phyloP scores from a whole-genome alignment of 2,888 invertebrate species.

The Actias luna region DNA sequence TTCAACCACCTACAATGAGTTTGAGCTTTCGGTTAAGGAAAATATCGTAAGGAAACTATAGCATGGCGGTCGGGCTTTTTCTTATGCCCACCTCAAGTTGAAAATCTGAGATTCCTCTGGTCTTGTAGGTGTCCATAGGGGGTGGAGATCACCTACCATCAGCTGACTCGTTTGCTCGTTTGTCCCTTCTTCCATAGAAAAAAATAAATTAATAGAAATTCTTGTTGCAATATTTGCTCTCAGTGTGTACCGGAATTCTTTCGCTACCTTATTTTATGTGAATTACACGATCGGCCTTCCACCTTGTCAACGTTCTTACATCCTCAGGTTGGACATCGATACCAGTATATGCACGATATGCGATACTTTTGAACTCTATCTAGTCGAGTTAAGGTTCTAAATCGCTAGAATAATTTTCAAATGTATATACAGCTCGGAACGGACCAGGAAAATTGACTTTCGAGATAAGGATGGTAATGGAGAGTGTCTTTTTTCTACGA shows the following conservation, averaged over 20 bases:
- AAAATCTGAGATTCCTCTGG: no score
- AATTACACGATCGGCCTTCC: slow-evolving; percentile 77
- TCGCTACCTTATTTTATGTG: slow-evolving; percentile 77
- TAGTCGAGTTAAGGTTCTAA: slow-evolving; percentile 27
- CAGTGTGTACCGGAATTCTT: slow-evolving; percentile 51
- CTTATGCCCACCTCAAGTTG: no score
- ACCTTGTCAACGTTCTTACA: slow-evolving; percentile 78
- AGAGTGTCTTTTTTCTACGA: slow-evolving; percentile 66
- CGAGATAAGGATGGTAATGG: slow-evolving; percentile 77
- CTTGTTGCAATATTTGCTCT: slow-evolving; percentile 31
- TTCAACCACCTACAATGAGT: no score
- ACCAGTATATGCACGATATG: slow-evolving; percentile 36
- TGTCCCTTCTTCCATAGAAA: no score
- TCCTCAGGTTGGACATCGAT: slow-evolving; percentile 73
- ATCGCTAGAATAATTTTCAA: slow-evolving; percentile 19
- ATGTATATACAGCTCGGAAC: slow-evolving; percentile 40
- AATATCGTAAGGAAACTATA: no score
- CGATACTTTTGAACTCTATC: slow-evolving; percentile 28
- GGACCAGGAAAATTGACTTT: slow-evolving; percentile 77
- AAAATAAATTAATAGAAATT: no score
- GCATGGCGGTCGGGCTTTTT: no score
- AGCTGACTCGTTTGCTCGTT: no score
- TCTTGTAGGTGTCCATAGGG: no score
- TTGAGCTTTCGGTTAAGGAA: no score
- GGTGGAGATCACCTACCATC: no score